Base-by-base conservation (phyloP, 2,888 invertebrate genomes). In the Acrocera orbiculus region DNA sequence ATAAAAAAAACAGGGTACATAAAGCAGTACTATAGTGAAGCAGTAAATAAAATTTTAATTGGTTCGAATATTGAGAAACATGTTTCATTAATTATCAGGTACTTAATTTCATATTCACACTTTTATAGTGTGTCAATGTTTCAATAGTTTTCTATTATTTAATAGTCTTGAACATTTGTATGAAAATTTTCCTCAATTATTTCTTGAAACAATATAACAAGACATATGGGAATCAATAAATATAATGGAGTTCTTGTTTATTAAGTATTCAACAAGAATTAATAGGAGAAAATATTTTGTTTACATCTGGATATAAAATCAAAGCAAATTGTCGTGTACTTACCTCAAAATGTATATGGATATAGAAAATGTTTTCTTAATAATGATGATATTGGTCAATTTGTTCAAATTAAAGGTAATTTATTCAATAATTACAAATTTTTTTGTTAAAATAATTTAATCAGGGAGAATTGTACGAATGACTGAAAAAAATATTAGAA, bases 391-490 rank as follows among this genome's bases (percentile, higher is more conserved):
- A 58, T 75, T 45, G 75, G 74, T 43, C 67, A 67, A 46, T 80
- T 82, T 60, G 54, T 83, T 35, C 75, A 77, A 56, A 64, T 86
- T 17, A 71, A 75, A 50, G 80, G 79, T 62, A 63, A 44, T 45
- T 8, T n/a, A 35, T 23, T 31, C n/a, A 11, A 13, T 11, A 4
- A n/a, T 8, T n/a, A 23, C 9, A 9, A n/a, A n/a, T n/a, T n/a
- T n/a, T n/a, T n/a, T 9, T 25, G 17, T 32, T n/a, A 2, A 3
- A 16, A 2, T 6, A 23, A n/a, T 31, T 31, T 10, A 20, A 4
- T 15, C 59, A 65, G 87, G 86, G 3, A 83, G 82, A 32, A 75
- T 85, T 23, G 76, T 85, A 16, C 60, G 85, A 51, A 75, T 75
- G 27, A 76, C 80, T 2, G 68, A 73, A 43, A 64, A 79, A 77